Evolutionary conservation across 2,888 invertebrate genomes (phyloP), one percentile per base, ranked within the genome.

Genomic region (Lepidochrysops patricia): DNA sequence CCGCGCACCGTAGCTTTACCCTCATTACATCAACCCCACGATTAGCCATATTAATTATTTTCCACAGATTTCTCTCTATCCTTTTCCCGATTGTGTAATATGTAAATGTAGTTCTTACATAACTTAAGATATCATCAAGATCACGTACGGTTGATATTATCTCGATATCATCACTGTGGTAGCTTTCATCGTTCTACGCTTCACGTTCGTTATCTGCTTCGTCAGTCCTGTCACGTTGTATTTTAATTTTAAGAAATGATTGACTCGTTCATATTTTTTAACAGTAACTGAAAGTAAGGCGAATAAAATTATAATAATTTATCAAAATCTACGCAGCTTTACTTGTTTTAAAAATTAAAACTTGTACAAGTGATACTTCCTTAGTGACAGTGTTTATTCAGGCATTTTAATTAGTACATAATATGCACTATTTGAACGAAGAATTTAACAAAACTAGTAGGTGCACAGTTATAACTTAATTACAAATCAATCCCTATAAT

Each of bases 91-190:
- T 57, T 29, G 57, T 27, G 32, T 52, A 52, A 67, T 67, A 65
- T 61, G 63, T 26, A 65, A 66, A 66, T 54, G n/a, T 58, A 57
- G 63, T 63, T 56, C 60, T 79, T 77, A 70, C 68, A 63, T 73
- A 77, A 79, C 61, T 25, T 58, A 62, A 70, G 73, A 78, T 78
- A 70, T 68, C 70, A 80, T 79, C 76, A 66, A 69, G 69, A 69
- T 69, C 72, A 73, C 72, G 73, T 77, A 73, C 75, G 72, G 1
- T 71, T 71, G 75, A 75, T 75, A 71, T 76, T 78, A 81, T 81
- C 80, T 66, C 58, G 29, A 15, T 50, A 49, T 80, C 76, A 77
- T 66, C 37, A 63, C 50, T 35, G 58, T 61, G 60, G 63, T 76
- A 74, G 70, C 68, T 75, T 77, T 72, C 71, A 69, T 64, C 72